Evolutionary conservation across 2,888 invertebrate genomes (phyloP), one percentile per base, ranked within the genome.

Genomic region (Cosmia trapezina): DNA sequence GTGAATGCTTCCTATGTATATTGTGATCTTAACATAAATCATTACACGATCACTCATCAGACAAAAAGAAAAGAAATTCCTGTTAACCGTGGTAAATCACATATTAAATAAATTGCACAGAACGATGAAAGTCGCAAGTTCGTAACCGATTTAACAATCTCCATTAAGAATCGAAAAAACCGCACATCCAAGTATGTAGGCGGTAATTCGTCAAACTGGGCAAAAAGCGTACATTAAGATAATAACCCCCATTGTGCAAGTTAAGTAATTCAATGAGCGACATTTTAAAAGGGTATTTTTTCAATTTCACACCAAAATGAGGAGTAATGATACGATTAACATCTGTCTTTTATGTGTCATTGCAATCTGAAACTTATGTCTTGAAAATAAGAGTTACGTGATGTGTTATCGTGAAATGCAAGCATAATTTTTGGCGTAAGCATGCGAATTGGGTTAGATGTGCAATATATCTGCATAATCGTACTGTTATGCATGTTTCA

Each of bases 381-480:
- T 12, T 45, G 0, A 14, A 2, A 0, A 37, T 70, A 78, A 62
- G n/a, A 41, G n/a, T 45, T 9, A 33, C 4, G 2, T 19, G 22
- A 53, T 63, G 6, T 68, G 11, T 49, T 22, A 47, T 47, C 45
- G 28, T 68, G 37, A 37, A 67, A 76, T 68, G 62, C 49, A 63
- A 62, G 19, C 61, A 45, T 60, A 49, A 22, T 62, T 72, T 77
- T 77, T 76, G 63, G 14, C 51, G 57, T 47, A 37, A 41, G 64
- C 62, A 54, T 79, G 76, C 41, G 79, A 86, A 84, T 82, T 73
- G 70, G 85, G 86, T 86, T 76, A 82, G 62, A 66, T 82, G 54
- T 66, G 71, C 78, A 84, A 84, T 56, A 7, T 49, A 77, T 72
- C 53, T 84, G 66, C 70, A 80, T 80, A 70, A 83, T 73, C 59